Percentiles rank a stretch among this genome's conserved stretches.
Evolutionary conservation across 2,888 invertebrate species (phyloP).

Genomic region (Cremastinae sp.): DNA sequence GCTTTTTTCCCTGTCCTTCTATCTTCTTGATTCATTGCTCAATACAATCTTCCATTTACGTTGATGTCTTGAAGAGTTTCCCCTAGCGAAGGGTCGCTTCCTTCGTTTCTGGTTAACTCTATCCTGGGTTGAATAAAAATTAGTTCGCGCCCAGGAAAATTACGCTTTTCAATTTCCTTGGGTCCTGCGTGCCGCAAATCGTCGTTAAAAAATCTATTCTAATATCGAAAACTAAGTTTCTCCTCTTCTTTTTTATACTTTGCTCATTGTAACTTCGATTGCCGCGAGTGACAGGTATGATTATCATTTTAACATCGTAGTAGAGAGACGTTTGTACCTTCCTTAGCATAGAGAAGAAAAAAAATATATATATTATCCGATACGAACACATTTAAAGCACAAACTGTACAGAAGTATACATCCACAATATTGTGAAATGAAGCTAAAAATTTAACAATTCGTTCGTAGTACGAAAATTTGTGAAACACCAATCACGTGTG

Average conservation of each 20-base stretch:
- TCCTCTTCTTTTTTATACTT: constrained; percentile 2
- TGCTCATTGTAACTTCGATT: constrained; percentile 6
- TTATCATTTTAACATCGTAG: constrained; percentile 14
- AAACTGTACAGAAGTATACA: constrained; percentile 26
- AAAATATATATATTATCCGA: constrained; percentile 7
- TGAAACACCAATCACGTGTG: constrained; percentile 6
- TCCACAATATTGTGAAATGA: no score
- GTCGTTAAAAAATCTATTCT: constrained; percentile 43
- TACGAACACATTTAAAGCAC: constrained; percentile 36
- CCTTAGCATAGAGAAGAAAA: constrained; percentile 34
- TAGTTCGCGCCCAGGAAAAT: constrained; percentile 8
- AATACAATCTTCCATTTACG: constrained; percentile 56
- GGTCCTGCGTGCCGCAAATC: constrained; percentile 29
- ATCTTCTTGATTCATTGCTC: constrained; percentile 57
- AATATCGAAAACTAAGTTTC: constrained; percentile 17
- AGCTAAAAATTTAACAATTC: not conserved
- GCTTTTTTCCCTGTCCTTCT: constrained; percentile 1
- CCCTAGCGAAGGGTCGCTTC: not conserved
- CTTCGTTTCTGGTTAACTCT: not conserved
- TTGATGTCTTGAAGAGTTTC: constrained; percentile 37
- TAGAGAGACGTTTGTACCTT: constrained; percentile 49
- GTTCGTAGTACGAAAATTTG: constrained; percentile 20
- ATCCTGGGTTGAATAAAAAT: no score
- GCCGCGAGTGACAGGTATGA: constrained; percentile 4
- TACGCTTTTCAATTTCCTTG: constrained; percentile 14